Base-by-base conservation (phyloP, 2,797 vertebrate genomes). In the Neosalanx taihuensis region DNA sequence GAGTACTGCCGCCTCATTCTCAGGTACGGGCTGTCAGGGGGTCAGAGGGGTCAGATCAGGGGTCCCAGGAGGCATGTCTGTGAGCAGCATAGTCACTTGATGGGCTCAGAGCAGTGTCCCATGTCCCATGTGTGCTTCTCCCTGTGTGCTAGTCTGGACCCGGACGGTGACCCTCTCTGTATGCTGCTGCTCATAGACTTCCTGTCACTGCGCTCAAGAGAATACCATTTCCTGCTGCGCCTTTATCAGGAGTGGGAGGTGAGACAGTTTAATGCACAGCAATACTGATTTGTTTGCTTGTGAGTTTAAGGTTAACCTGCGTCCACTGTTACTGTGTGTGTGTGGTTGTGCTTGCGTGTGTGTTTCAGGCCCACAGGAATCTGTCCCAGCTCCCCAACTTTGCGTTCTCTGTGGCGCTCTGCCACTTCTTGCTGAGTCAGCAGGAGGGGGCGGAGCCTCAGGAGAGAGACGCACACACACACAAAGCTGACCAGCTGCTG, bases 301-400 rank as follows among this genome's bases (percentile, higher is more conserved):
- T 23, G 56, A 46, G 41, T 13, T 13, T 13, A 46, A 46, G 20
- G 12, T 7, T 56, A 5, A 56, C 15, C 51, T 56, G 51, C 15
- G 18, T 56, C 18, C 3, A 5, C 18, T 10, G 7, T 29, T 20
- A 29, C 20, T 29, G 58, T 59, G 57, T 4, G 12, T 33, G 13
- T 46, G 33, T 30, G 17, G 61, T 30, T 61, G 2, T 49, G 29
- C 31, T 10, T 72, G 46, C 26, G 62, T 64, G 3, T 64, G 23
- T 37, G 6, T 66, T 67, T 64, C 80, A 99, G 98, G 93, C 90
- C 63, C 95, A 96, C 88, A 93, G 94, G 80, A 99, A 99, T 89
- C 86, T 99, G 74, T 98, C 95, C 66, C 97, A 97, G 92, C 94
- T 99, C 79, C 97, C 98, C 70, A 99, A 99, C 88, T 98, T 99